phyloP scores from a whole-genome alignment of 1,140 invertebrate genomes.

The Drosophila pandora region DNA sequence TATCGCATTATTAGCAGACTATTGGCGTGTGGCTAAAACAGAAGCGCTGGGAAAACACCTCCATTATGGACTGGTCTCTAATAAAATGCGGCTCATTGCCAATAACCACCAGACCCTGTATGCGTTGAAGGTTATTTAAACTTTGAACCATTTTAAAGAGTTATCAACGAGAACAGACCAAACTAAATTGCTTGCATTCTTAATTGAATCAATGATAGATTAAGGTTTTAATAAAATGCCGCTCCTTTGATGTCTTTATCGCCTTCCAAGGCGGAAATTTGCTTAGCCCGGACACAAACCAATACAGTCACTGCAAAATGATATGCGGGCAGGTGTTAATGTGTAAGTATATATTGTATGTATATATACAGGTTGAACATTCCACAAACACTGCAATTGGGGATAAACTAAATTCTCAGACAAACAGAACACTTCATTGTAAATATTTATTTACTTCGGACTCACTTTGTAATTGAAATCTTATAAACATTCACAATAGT shows the following conservation, averaged over 20 bases:
- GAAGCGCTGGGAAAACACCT: conserved; percentile 1
- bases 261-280: conserved; percentile 5
- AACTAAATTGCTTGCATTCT: neutral
- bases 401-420: neutral
- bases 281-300: conserved; percentile 20
- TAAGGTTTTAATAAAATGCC: conserved; percentile 9
- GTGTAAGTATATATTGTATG: conserved; percentile 1
- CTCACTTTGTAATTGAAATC: conserved; percentile 16
- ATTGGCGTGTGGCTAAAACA: conserved; percentile 34
- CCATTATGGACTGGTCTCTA: conserved; percentile 9
- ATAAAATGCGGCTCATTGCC: conserved; percentile 27
- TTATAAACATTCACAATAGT: neutral
- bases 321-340: conserved; percentile 7
- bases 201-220: neutral
- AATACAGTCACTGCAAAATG: neutral
- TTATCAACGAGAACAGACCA: neutral
- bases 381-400: neutral
- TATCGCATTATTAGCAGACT: conserved; percentile 27
- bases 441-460: conserved; percentile 15
- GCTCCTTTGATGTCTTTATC: conserved; percentile 11
- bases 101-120: neutral
- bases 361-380: neutral
- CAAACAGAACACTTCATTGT: conserved; percentile 8
- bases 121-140: neutral
- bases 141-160: neutral